A percentile compares a stretch with the other conserved stretches of the same genome.
Conservation (phyloP, 2,113 vertebrate genomes). For the Neopipo cinnamomea region DNA sequence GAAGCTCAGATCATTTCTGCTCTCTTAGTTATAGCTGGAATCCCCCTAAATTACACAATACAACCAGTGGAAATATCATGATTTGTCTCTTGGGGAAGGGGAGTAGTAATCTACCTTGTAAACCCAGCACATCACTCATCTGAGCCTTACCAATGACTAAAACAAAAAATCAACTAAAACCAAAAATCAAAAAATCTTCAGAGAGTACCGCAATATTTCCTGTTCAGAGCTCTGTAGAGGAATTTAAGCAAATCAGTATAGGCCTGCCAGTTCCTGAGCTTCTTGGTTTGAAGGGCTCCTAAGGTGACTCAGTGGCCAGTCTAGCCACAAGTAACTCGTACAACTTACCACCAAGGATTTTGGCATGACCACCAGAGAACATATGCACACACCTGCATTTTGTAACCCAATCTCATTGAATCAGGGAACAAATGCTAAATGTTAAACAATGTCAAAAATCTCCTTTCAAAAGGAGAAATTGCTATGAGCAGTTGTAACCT, state of each 20-base stretch:
- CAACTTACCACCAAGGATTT: background rate
- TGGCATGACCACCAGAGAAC: background rate
- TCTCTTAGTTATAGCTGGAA: background rate
- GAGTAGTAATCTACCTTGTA: background rate
- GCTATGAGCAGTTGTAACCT: background rate
- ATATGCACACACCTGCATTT: background rate
- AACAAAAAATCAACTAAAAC: background rate
- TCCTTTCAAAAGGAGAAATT: background rate
- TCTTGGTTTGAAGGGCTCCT: background rate
- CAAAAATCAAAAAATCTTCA: background rate
- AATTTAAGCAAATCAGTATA: background rate
- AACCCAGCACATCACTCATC: background rate
- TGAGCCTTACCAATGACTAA: background rate
- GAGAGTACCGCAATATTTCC: background rate
- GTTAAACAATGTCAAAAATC: background rate
- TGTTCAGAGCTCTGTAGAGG: background rate
- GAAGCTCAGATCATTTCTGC: background rate
- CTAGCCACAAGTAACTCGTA: background rate
- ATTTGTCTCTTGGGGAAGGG: background rate
- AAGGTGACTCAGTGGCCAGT: background rate
- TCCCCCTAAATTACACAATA: background rate
- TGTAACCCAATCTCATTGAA: background rate
- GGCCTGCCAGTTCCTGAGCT: background rate
- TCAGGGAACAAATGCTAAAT: background rate
- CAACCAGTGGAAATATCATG: background rate